phyloP scores from a whole-genome alignment of 2,888 invertebrate species.

The Drosophila buzzatii region DNA sequence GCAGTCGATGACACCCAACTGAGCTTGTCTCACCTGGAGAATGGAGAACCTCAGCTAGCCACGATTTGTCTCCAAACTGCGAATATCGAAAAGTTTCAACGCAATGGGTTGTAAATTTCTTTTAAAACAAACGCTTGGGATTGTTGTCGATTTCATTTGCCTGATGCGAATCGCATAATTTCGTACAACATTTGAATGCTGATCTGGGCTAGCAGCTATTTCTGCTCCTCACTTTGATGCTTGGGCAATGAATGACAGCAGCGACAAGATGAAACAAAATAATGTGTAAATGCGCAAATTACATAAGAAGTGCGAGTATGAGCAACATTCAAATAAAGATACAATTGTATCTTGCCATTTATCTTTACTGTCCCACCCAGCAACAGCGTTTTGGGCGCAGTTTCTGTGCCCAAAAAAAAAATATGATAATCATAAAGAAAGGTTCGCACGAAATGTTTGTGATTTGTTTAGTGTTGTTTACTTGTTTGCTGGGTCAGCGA shows the following conservation, averaged over 20 bases:
- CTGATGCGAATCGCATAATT: constrained; percentile 47
- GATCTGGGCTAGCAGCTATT: constrained; percentile 31
- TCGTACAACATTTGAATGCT: constrained; percentile 64
- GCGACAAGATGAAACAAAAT: constrained; percentile 28
- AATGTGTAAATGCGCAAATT: constrained; percentile 71
- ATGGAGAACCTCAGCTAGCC: background rate
- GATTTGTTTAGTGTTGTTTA: constrained; percentile 42
- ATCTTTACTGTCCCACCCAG: constrained; percentile 40
- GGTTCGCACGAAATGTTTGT: constrained; percentile 59
- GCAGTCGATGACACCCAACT: no score
- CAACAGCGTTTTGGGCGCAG: constrained; percentile 38
- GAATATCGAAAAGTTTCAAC: background rate
- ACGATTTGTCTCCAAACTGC: background rate
- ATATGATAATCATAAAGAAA: constrained; percentile 16
- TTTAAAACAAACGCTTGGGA: constrained; percentile 13
- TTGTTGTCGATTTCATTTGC: constrained; percentile 38
- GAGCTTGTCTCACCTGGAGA: background rate
- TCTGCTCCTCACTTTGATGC: constrained; percentile 15
- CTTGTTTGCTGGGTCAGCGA: constrained; percentile 44
- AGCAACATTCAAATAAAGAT: constrained; percentile 53
- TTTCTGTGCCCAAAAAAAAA: constrained; percentile 22
- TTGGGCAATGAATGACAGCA: constrained; percentile 17
- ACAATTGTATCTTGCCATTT: constrained; percentile 75
- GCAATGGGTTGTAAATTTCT: constrained; percentile 23
- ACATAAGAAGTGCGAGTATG: constrained; percentile 61